A percentile compares a stretch with the other conserved stretches of the same genome.
Evolutionary conservation across 2,797 vertebrate species (phyloP).

Genomic region (Halcyon chelicuti): DNA sequence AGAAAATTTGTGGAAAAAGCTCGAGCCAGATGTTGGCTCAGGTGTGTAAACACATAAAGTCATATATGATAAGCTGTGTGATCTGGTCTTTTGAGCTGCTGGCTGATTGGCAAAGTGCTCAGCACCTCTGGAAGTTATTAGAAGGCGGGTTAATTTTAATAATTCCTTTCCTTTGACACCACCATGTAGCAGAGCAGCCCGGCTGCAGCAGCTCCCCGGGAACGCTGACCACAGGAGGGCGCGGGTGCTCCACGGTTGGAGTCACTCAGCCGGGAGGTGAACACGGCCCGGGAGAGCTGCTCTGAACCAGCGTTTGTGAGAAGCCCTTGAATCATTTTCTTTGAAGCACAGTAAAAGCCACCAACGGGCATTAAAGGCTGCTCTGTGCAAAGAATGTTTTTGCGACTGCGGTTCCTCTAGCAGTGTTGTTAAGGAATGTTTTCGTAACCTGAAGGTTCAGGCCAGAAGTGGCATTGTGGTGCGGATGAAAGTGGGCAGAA

Average conservation of each 20-base stretch:
- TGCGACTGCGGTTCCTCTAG: background rate
- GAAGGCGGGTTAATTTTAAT: rapidly evolving
- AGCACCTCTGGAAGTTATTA: background rate
- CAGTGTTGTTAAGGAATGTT: background rate
- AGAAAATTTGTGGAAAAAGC: background rate
- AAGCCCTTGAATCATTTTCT: background rate
- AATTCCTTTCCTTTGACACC: rapidly evolving
- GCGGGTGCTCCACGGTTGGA: background rate
- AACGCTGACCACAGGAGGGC: conserved; percentile 55
- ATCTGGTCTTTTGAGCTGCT: background rate
- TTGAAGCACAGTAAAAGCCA: background rate
- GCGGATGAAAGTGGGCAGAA: background rate
- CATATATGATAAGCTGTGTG: background rate
- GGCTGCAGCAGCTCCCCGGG: rapidly evolving
- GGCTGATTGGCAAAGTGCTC: background rate
- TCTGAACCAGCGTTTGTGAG: rapidly evolving
- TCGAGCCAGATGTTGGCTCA: background rate
- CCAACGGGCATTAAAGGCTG: rapidly evolving
- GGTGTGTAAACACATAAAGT: background rate
- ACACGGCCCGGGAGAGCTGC: background rate
- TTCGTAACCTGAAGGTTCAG: background rate
- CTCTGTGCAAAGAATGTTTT: background rate
- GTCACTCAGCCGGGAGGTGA: background rate
- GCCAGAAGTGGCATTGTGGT: background rate
- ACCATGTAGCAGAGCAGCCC: background rate